phyloP scores from a whole-genome alignment of 2,797 vertebrate species.

The Catamblyrhynchus diadema region DNA sequence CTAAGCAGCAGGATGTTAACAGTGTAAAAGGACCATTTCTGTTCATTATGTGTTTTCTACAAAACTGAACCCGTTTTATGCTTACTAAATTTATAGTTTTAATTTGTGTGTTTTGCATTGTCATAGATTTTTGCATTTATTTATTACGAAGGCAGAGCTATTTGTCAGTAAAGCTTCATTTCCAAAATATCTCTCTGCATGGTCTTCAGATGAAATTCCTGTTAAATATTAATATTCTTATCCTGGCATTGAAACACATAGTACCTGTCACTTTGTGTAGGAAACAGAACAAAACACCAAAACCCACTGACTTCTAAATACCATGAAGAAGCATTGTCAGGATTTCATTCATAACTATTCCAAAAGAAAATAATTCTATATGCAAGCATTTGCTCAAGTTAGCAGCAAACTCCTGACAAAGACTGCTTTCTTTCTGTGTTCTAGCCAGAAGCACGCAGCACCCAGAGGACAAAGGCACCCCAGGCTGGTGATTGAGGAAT shows the following conservation, averaged over 20 bases:
- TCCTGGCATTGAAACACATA: not conserved
- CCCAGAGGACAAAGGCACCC: slow-evolving; percentile 83
- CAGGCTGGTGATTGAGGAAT: slow-evolving; percentile 90
- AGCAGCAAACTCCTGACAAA: slow-evolving; percentile 17
- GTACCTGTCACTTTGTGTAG: not conserved
- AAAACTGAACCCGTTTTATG: not conserved
- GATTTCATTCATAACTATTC: slow-evolving; percentile 8
- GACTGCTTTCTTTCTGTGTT: slow-evolving; percentile 60
- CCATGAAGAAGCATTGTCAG: not conserved
- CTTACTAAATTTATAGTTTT: not conserved
- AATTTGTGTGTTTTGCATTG: not conserved
- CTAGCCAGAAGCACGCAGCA: slow-evolving; percentile 79
- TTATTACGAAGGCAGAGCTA: not conserved
- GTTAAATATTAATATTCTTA: not conserved
- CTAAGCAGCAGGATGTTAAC: not conserved
- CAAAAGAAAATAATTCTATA: not conserved
- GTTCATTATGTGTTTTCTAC: not conserved
- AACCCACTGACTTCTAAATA: not conserved
- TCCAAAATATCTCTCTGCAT: not conserved
- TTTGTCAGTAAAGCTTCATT: not conserved
- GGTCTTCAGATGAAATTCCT: not conserved
- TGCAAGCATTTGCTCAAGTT: not conserved
- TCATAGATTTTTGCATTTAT: not conserved
- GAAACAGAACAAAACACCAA: not conserved
- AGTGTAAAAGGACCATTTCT: not conserved